A percentile compares a stretch with the other conserved stretches of the same genome.
These are phyloP conservation scores for Agrotis segetum DNA, from an alignment of 2,888 invertebrate genomes.

Conservation along the genomic window DNA sequence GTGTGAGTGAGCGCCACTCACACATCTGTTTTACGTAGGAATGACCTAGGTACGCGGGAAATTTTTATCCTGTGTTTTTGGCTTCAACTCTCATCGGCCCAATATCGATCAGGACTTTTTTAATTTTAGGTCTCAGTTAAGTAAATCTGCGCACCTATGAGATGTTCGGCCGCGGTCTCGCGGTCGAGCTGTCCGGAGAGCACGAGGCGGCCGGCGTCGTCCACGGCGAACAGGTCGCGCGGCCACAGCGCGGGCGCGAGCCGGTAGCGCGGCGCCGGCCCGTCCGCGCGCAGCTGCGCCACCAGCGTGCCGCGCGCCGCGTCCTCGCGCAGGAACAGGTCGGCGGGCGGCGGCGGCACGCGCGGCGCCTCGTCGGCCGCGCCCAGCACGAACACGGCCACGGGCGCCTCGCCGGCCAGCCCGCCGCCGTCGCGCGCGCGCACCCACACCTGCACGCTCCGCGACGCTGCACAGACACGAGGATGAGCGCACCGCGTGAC, in stretches of 20 bases:
- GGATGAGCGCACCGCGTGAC: background rate
- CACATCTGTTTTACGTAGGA: no score
- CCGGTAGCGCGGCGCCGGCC: constrained; percentile 62
- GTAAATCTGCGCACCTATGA: constrained; percentile 86
- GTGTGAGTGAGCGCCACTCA: no score
- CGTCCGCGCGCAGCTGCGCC: constrained; percentile 74
- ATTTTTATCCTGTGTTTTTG: no score
- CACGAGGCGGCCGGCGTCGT: constrained; percentile 94
- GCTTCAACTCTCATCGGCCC: no score
- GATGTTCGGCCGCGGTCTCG: constrained; percentile 93
- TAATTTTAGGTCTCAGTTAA: no score
- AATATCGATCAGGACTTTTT: no score
- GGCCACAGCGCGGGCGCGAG: constrained; percentile 85
- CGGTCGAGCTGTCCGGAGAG: constrained; percentile 94
- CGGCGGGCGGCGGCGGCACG: constrained; percentile 94
- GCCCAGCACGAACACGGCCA: constrained; percentile 95
- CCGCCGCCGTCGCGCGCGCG: constrained; percentile 96
- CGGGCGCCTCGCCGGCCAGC: constrained; percentile 95
- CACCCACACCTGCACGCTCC: constrained; percentile 97
- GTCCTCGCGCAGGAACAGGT: constrained; percentile 95
- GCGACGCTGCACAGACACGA: constrained; percentile 90
- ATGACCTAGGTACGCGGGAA: no score
- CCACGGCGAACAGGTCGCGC: constrained; percentile 93
- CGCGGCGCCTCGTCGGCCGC: constrained; percentile 93
- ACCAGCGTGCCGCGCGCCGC: constrained; percentile 88